Conservation (phyloP, 2,113 vertebrate species). For the Columba janthina region DNA sequence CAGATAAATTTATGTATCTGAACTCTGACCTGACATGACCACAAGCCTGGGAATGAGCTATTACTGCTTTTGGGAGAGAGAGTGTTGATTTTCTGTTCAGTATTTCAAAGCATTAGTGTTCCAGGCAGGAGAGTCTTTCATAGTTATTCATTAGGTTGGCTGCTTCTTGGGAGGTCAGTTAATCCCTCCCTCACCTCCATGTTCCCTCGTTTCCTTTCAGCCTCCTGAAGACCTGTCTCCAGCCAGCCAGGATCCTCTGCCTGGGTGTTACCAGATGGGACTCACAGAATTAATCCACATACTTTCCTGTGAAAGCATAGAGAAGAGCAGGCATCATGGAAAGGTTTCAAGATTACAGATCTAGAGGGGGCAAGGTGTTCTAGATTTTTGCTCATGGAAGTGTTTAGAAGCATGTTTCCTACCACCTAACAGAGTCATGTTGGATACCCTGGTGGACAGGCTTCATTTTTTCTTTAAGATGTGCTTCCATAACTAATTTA, state of each 20-base stretch:
- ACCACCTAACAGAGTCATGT: not conserved
- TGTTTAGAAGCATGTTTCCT: not conserved
- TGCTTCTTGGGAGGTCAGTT: constrained; percentile 23
- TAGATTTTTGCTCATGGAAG: not conserved
- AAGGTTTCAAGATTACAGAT: not conserved
- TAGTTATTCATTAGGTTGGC: constrained; percentile 12
- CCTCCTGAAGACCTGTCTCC: not conserved
- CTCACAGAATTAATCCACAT: not conserved
- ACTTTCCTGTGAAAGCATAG: not conserved
- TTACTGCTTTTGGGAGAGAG: not conserved
- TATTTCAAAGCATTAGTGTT: constrained; percentile 32
- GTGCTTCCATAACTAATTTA: constrained; percentile 50
- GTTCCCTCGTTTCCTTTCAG: not conserved
- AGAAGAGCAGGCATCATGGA: not conserved
- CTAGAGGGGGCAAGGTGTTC: not conserved
- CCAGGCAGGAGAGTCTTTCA: not conserved
- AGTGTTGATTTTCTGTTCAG: constrained; percentile 2
- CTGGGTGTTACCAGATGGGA: not conserved
- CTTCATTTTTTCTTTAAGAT: constrained; percentile 60
- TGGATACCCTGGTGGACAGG: not conserved
- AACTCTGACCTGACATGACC: not conserved
- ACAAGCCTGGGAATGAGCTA: not conserved
- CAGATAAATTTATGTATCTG: constrained; percentile 6
- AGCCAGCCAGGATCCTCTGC: not conserved
- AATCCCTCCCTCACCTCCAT: not conserved